phyloP scores from a whole-genome alignment of 2,113 vertebrate species.

The Boleophthalmus pectinirostris region DNA sequence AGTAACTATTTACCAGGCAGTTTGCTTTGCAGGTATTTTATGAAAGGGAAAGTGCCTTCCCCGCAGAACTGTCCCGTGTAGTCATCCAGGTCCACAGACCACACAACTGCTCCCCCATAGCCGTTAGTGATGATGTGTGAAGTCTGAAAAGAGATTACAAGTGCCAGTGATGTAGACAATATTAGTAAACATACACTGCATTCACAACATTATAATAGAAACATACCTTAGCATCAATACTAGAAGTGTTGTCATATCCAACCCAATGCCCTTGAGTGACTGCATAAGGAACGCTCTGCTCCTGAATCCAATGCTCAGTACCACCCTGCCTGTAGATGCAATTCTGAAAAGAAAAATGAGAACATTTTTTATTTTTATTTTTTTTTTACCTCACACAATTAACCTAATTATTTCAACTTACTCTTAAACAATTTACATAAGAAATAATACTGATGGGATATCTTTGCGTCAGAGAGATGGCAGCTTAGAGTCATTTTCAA shows the following conservation, averaged over 20 bases:
- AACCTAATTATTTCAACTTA: too few species aligned
- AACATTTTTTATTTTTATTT: too few species aligned
- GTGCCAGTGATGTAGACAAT: too few species aligned
- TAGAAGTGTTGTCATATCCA: constrained; percentile 79
- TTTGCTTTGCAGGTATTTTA: constrained; percentile 55
- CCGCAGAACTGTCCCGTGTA: constrained; percentile 74
- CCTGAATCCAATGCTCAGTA: constrained; percentile 69
- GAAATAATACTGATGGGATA: too few species aligned
- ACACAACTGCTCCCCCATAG: constrained; percentile 77
- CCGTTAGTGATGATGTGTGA: constrained; percentile 69
- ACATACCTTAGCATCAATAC: constrained; percentile 78
- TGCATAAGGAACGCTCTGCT: constrained; percentile 78
- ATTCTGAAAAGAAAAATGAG: constrained; percentile 60
- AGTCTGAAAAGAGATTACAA: constrained; percentile 47
- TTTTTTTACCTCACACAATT: too few species aligned
- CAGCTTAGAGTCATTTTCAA: too few species aligned
- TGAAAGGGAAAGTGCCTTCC: constrained; percentile 69
- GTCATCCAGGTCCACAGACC: constrained; percentile 80
- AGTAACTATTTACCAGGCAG: constrained; percentile 32
- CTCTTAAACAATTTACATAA: too few species aligned
- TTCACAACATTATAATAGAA: too few species aligned
- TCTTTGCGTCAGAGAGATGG: too few species aligned
- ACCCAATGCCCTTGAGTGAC: constrained; percentile 76
- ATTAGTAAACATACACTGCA: too few species aligned
- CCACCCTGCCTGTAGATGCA: constrained; percentile 69